Base-by-base conservation (phyloP, 2,113 vertebrate species). In the Forbesichthys agassizii region DNA sequence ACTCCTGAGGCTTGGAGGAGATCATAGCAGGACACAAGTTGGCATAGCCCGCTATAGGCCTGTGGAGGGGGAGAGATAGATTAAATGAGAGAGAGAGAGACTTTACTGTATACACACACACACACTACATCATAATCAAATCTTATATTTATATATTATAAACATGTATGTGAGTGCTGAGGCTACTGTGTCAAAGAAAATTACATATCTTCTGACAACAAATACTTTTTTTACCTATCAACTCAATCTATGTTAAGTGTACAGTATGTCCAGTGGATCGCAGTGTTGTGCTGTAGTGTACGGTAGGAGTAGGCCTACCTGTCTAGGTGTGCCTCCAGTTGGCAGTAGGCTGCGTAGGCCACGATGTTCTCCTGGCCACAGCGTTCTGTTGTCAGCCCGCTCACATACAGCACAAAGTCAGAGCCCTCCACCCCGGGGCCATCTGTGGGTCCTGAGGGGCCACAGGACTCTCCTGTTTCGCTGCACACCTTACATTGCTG, bases 21-120 rank as follows among this genome's bases (percentile, higher is more conserved):
- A 98, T 98, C 96, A 97, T 98, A 60, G 93, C 92, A 73, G 98
- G 97, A 91, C 98, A 99, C 80, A 99, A 92, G 88, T 98, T 99
- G 70, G 97, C 97, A 78, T 99, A 99, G 69, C 98, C 96, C 76
- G 98, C 97, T 77, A 99, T 88, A 11, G 97, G 97, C 73, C 97
- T 99, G 81, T 27, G 70, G 73, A 33, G 69, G 12, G 57, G 72
- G 68, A 69, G 4, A 33, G 53, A 62, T 55, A 69, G 12, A 27
- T 57, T 57, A 14, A 57, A 1, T 27, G 33, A 56, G 5, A 86
- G 69, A 66, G 20, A 58, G 13, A 54, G 11, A 47, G 36, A 71
- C 18, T 16, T 36, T 61, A 7, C 13, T 18, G 7, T 8, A n/a
- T 9, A 54, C 5, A 53, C 12, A 12, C 6, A 12, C 6, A 53